phyloP scores from a whole-genome alignment of 2,888 invertebrate species.

The Pristionchus entomophagus region DNA sequence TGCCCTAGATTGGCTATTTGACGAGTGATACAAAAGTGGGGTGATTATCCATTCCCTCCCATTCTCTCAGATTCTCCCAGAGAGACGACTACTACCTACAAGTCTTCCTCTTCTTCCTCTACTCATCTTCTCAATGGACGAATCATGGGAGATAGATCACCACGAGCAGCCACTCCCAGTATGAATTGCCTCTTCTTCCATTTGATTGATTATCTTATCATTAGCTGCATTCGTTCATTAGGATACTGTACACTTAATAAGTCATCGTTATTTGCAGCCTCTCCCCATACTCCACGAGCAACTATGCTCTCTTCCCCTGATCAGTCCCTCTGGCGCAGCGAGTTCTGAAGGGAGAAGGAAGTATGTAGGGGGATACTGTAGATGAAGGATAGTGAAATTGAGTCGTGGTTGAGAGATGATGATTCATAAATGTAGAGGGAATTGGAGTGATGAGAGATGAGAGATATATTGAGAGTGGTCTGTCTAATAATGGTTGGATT shows the following conservation, averaged over 20 bases:
- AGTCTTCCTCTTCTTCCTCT: not conserved
- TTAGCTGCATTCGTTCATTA: too few species aligned
- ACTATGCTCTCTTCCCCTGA: not conserved
- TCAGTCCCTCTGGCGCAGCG: constrained; percentile 28
- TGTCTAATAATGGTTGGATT: not conserved
- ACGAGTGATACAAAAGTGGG: not conserved
- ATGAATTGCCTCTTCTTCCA: too few species aligned
- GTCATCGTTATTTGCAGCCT: not conserved
- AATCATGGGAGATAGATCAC: not conserved
- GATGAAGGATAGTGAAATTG: too few species aligned
- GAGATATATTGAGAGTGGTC: too few species aligned
- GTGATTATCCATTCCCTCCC: too few species aligned
- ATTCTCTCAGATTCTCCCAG: constrained; percentile 19
- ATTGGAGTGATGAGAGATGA: too few species aligned
- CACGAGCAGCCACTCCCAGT: not conserved
- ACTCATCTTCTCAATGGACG: constrained; percentile 15
- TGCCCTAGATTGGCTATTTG: too few species aligned
- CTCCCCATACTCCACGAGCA: constrained; percentile 14
- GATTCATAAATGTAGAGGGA: too few species aligned
- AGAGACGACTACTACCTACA: too few species aligned
- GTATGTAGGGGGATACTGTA: constrained; percentile 9
- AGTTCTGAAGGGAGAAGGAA: constrained; percentile 17
- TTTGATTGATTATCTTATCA: too few species aligned
- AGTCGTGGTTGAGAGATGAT: too few species aligned
- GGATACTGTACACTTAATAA: not conserved